Conservation (phyloP, 1,140 invertebrate genomes). For the Aphaenogaster ashmeadi region DNA sequence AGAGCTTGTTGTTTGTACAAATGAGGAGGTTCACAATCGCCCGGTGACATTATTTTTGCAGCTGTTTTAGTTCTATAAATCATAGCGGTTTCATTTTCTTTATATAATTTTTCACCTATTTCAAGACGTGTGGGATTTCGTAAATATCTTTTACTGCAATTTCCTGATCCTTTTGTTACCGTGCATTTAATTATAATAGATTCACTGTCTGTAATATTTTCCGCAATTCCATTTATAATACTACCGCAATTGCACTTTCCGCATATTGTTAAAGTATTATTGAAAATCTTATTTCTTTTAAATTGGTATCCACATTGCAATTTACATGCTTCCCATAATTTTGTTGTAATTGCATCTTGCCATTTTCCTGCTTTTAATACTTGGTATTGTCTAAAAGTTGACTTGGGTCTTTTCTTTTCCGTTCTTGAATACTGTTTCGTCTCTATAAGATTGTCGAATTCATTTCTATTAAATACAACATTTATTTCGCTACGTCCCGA, state of each 20-base stretch:
- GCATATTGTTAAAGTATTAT: conserved; percentile 7
- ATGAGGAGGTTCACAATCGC: conserved; percentile 9
- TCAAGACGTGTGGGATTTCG: conserved; percentile 9
- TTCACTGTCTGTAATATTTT: conserved; percentile 14
- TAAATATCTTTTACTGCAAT: conserved; percentile 16
- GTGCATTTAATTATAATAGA: conserved; percentile 4
- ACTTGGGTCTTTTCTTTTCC: background rate
- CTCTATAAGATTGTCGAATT: conserved; percentile 24
- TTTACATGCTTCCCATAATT: conserved; percentile 8
- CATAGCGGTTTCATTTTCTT: background rate
- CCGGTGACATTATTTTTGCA: conserved; percentile 17
- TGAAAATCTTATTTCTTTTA: conserved; percentile 26
- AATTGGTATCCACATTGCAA: conserved; percentile 36
- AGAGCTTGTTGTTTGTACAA: conserved; percentile 21
- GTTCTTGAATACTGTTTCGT: conserved; percentile 31
- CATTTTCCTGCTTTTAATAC: conserved; percentile 24
- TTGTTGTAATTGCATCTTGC: conserved; percentile 22
- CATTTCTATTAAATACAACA: conserved; percentile 21
- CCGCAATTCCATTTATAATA: conserved; percentile 12
- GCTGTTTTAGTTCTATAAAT: conserved; percentile 16
- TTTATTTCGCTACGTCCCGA: background rate
- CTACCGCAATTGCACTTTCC: conserved; percentile 5
- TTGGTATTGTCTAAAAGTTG: background rate
- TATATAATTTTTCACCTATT: background rate
- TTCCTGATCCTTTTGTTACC: background rate